These are phyloP conservation scores for Neoarius graeffei DNA, from an alignment of 2,113 vertebrate species.

Conservation along the genomic window DNA sequence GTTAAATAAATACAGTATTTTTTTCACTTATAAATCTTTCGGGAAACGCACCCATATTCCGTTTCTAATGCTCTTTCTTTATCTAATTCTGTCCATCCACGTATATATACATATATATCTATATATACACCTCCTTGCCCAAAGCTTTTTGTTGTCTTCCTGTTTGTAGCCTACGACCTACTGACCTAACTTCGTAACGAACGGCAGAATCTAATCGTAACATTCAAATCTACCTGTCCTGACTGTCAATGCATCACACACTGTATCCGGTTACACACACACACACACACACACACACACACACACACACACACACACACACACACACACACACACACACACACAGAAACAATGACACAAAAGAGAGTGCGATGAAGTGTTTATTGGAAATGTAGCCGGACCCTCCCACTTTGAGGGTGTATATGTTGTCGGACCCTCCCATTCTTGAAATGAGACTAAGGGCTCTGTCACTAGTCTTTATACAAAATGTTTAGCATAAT, in stretches of 20 bases:
- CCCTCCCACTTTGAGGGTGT: conserved; percentile 75
- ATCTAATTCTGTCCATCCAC: neutral
- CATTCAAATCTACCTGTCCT: neutral
- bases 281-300: conserved; percentile 2
- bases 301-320: neutral
- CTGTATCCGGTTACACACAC: conserved; percentile 6
- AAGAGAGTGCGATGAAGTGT: conserved; percentile 50
- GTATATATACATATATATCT: neutral
- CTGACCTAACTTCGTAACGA: neutral
- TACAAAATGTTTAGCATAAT: conserved; percentile 99
- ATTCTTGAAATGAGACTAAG: conserved; percentile 89
- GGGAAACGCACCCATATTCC: neutral
- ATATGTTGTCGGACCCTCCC: conserved; percentile 78
- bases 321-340: conserved; percentile 14
- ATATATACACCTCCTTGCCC: neutral
- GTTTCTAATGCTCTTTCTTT: neutral
- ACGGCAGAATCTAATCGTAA: neutral
- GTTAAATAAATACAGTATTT: neutral
- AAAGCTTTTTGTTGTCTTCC: neutral
- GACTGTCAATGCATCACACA: neutral
- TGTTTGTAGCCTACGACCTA: neutral
- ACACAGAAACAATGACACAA: neutral
- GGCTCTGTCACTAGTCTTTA: conserved; percentile 99
- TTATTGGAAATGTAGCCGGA: conserved; percentile 82
- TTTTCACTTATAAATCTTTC: neutral